Evolutionary conservation across 1,140 invertebrate genomes (phyloP).

Genomic region (Neomicropteryx cornuta): DNA sequence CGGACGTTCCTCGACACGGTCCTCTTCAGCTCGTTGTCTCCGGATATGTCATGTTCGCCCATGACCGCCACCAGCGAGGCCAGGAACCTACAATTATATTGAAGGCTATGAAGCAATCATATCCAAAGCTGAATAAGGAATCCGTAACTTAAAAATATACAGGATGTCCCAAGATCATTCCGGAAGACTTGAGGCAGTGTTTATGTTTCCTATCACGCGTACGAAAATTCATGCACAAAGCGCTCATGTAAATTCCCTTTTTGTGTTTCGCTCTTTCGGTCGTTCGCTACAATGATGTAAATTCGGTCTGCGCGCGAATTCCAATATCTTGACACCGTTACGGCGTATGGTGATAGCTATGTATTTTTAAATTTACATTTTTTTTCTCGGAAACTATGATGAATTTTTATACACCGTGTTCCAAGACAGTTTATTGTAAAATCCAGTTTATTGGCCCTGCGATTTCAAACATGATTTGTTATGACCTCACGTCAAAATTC

Average conservation of each 20-base stretch:
- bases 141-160: background rate
- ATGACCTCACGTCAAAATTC: no score
- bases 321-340: no score
- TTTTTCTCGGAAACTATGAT: background rate
- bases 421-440: background rate
- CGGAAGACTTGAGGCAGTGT: no score
- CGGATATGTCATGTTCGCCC: conserved; percentile 82
- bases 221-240: conserved; percentile 2
- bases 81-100: conserved; percentile 54
- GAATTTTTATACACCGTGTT: background rate
- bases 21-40: conserved; percentile 64
- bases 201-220: no score
- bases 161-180: no score
- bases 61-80: conserved; percentile 83
- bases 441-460: no score
- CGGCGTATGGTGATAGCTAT: background rate
- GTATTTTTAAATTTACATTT: conserved; percentile 1
- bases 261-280: no score
- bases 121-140: conserved; percentile 7
- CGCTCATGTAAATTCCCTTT: no score
- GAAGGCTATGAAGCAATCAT: no score
- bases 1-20: conserved; percentile 74
- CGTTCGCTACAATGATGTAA: conserved; percentile 1
- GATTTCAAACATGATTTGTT: no score
- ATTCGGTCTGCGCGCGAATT: no score